Evolutionary conservation across 2,113 vertebrate genomes (phyloP).

Genomic region (Ammodytes dubius): DNA sequence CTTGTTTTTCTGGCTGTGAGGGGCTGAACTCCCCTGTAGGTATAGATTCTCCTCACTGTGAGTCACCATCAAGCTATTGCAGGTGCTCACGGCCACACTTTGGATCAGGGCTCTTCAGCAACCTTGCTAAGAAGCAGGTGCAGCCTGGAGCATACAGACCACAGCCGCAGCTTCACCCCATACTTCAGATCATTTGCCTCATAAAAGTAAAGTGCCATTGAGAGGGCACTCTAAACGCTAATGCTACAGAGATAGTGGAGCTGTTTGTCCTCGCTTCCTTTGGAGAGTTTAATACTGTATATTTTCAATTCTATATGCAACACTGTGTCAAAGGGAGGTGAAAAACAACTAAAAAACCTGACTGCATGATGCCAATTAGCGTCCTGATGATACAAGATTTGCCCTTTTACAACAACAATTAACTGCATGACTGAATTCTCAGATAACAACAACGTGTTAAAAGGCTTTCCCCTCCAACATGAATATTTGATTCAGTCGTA

Average conservation of each 20-base stretch:
- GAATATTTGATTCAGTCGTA: slow-evolving; percentile 65
- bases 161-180: slow-evolving; percentile 37
- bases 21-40: slow-evolving; percentile 61
- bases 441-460: slow-evolving; percentile 64
- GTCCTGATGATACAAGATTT: slow-evolving; percentile 54
- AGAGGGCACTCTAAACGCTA: slow-evolving; percentile 57
- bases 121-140: slow-evolving; percentile 74
- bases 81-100: slow-evolving; percentile 65
- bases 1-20: slow-evolving; percentile 58
- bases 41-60: slow-evolving; percentile 59
- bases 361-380: slow-evolving; percentile 55
- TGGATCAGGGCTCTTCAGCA: slow-evolving; percentile 49
- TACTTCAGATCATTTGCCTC: slow-evolving; percentile 63
- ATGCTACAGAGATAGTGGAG: slow-evolving; percentile 13
- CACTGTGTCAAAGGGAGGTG: slow-evolving; percentile 13
- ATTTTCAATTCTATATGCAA: slow-evolving; percentile 37
- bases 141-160: slow-evolving; percentile 43
- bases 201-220: slow-evolving; percentile 65
- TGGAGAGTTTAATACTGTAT: slow-evolving; percentile 28
- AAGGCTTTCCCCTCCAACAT: slow-evolving; percentile 52
- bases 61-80: slow-evolving; percentile 75
- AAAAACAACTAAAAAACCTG: slow-evolving; percentile 4
- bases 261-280: slow-evolving; percentile 39
- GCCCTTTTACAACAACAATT: slow-evolving; percentile 66
- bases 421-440: slow-evolving; percentile 67